phyloP scores from a whole-genome alignment of 2,888 invertebrate species.

The Orthonevra nobilis region DNA sequence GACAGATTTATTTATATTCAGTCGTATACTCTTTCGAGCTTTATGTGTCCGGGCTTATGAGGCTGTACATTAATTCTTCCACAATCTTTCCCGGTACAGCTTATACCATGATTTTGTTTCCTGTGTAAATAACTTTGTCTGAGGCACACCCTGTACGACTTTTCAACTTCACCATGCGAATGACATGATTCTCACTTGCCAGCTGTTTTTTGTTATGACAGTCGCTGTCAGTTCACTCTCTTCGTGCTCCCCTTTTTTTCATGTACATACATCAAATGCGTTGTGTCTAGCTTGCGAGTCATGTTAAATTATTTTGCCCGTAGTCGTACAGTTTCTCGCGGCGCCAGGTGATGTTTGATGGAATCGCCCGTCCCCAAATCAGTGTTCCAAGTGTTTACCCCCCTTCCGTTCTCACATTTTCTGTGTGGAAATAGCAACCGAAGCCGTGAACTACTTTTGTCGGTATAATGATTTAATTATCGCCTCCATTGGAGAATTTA shows the following conservation, averaged over 20 bases:
- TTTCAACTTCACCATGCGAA: not conserved
- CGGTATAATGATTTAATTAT: constrained; percentile 4
- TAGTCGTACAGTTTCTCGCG: constrained; percentile 30
- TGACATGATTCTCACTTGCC: constrained; percentile 24
- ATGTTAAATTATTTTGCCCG: too few relatives aligned
- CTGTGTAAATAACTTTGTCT: too few relatives aligned
- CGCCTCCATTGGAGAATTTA: not conserved
- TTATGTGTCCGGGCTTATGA: too few relatives aligned
- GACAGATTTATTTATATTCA: too few relatives aligned
- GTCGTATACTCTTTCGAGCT: too few relatives aligned
- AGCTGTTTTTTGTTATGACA: constrained; percentile 64
- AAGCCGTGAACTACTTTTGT: not conserved
- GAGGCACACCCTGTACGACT: not conserved
- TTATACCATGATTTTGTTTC: too few relatives aligned
- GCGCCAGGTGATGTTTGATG: constrained; percentile 32
- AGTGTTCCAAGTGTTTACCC: constrained; percentile 23
- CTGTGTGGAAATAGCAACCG: constrained; percentile 13
- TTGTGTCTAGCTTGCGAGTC: too few relatives aligned
- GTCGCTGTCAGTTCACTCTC: constrained; percentile 31
- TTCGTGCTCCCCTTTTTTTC: constrained; percentile 15
- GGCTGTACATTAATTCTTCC: too few relatives aligned
- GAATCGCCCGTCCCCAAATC: constrained; percentile 1
- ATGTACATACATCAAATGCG: not conserved
- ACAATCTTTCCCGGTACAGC: too few relatives aligned
- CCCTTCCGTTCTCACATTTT: too few relatives aligned